These are phyloP conservation scores for Palythoa grandiflora DNA, from an alignment of 92 coral and sea anemone species.

Conservation along the genomic window DNA sequence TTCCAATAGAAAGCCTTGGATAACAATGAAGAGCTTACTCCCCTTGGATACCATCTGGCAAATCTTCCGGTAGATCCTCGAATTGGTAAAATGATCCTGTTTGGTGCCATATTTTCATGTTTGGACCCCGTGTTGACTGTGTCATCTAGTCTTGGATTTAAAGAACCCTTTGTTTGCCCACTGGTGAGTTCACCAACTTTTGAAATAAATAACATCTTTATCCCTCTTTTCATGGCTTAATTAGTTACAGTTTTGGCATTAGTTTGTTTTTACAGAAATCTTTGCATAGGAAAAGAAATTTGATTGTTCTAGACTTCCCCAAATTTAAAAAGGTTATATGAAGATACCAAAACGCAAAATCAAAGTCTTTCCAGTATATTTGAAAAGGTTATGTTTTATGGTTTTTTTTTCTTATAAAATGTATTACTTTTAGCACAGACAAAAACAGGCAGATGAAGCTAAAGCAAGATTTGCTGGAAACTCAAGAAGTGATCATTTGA, in stretches of 20 bases:
- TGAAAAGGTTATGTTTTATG: no score
- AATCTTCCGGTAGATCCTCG: slow-evolving; percentile 96
- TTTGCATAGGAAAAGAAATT: no score
- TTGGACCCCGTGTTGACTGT: slow-evolving; percentile 96
- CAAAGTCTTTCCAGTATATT: no score
- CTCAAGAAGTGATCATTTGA: slow-evolving; percentile 88
- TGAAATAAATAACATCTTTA: not conserved
- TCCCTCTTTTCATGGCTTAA: not conserved
- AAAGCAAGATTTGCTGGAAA: slow-evolving; percentile 80
- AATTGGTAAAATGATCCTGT: slow-evolving; percentile 93
- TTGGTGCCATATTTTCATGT: slow-evolving; percentile 98
- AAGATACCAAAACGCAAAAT: no score
- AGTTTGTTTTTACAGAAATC: not conserved
- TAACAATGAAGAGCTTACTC: slow-evolving; percentile 80
- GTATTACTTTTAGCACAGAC: slow-evolving; percentile 73
- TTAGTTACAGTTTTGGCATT: not conserved
- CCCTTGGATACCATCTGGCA: slow-evolving; percentile 96
- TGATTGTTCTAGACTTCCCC: no score
- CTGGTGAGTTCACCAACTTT: slow-evolving; percentile 63
- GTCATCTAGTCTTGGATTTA: slow-evolving; percentile 92
- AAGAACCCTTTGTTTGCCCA: slow-evolving; percentile 93
- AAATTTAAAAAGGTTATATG: no score
- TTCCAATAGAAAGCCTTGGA: slow-evolving; percentile 85
- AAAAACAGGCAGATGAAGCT: slow-evolving; percentile 86
- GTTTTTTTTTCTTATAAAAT: not conserved